phyloP scores from a whole-genome alignment of 2,113 vertebrate species.

The Albula glossodonta region DNA sequence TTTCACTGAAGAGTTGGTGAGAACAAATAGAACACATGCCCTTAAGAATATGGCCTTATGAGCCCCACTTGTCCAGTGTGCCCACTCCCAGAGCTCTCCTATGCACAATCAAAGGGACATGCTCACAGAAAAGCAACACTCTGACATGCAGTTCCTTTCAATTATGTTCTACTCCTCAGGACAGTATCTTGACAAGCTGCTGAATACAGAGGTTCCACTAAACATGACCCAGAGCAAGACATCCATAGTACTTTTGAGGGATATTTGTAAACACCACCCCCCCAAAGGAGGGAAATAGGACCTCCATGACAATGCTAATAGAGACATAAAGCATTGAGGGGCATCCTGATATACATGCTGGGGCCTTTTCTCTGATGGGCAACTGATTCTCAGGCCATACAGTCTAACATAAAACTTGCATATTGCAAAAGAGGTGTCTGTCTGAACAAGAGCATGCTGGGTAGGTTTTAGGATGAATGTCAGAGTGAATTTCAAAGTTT shows the following conservation, averaged over 20 bases:
- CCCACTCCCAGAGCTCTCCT: neutral
- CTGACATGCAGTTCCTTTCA: conserved; percentile 51
- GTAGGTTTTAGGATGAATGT: neutral
- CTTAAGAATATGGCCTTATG: neutral
- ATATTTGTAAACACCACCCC: neutral
- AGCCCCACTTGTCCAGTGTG: neutral
- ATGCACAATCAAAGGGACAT: conserved; percentile 36
- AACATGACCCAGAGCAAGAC: no score
- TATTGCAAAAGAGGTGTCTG: neutral
- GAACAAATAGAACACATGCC: neutral
- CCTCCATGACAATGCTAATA: neutral
- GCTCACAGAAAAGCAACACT: conserved; percentile 44
- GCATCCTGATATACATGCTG: neutral
- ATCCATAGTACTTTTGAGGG: no score
- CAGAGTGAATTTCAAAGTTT: no score
- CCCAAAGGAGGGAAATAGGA: neutral
- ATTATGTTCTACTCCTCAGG: conserved; percentile 35
- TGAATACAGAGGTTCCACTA: no score
- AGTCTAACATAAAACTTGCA: neutral
- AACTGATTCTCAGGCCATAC: neutral
- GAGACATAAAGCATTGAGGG: neutral
- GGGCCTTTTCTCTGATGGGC: neutral
- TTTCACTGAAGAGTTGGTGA: neutral
- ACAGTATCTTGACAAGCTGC: neutral
- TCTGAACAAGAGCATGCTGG: neutral